Evolutionary conservation across 2,113 vertebrate genomes (phyloP).

Genomic region (Oplegnathus fasciatus): DNA sequence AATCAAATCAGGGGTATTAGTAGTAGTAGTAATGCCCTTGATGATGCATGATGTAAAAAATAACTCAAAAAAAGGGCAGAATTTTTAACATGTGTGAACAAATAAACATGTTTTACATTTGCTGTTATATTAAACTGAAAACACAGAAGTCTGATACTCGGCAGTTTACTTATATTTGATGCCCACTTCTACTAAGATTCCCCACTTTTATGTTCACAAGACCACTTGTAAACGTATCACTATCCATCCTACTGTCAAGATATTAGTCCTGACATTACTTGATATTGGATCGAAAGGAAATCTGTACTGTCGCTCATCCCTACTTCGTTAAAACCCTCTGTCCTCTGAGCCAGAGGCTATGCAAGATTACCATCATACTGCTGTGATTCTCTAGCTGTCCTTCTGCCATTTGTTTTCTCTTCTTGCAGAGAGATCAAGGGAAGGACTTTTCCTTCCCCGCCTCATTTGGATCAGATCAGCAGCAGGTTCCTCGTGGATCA

Average conservation of each 20-base stretch:
- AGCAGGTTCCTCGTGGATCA: constrained; percentile 60
- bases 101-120: neutral
- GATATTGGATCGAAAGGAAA: neutral
- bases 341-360: constrained; percentile 2
- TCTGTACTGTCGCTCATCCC: neutral
- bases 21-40: too few relatives aligned
- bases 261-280: neutral
- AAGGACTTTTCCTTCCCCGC: constrained; percentile 54
- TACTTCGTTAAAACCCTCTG: neutral
- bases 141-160: too few relatives aligned
- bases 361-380: constrained; percentile 19
- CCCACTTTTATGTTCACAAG: neutral
- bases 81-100: neutral
- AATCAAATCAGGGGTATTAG: constrained; percentile 15
- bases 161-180: neutral
- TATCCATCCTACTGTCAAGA: neutral
- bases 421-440: constrained; percentile 45
- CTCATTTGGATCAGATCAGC: constrained; percentile 68
- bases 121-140: neutral
- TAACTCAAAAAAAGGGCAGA: neutral
- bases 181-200: neutral
- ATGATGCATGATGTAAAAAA: neutral
- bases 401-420: neutral
- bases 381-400: constrained; percentile 8
- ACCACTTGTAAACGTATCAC: too few relatives aligned